Conservation (phyloP, 2,888 invertebrate genomes). For the Platerodrilus igneus region DNA sequence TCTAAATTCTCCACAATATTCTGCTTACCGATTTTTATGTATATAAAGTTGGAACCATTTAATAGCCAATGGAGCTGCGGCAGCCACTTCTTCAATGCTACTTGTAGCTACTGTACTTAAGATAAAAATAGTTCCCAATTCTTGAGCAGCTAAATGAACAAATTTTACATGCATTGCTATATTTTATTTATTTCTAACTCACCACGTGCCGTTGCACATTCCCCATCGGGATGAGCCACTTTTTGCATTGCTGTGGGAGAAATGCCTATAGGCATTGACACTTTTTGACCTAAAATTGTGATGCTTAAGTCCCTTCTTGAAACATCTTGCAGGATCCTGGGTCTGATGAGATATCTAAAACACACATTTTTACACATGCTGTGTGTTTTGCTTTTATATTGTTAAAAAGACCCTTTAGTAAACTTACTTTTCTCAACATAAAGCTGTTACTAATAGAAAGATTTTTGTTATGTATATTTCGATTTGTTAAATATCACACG, state of each 20-base stretch:
- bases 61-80: conserved; percentile 65
- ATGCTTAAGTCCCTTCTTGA: conserved; percentile 59
- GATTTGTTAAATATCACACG: too few species aligned
- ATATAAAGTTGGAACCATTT: conserved; percentile 94
- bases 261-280: conserved; percentile 73
- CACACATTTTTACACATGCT: too few species aligned
- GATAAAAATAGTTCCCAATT: conserved; percentile 69
- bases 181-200: conserved; percentile 18
- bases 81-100: conserved; percentile 82
- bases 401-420: too few species aligned
- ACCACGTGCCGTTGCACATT: conserved; percentile 78
- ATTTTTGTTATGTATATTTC: too few species aligned
- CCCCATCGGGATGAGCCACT: conserved; percentile 88
- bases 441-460: too few species aligned
- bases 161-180: too few species aligned
- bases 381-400: too few species aligned
- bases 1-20: too few species aligned
- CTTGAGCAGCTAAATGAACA: conserved; percentile 85
- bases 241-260: conserved; percentile 89
- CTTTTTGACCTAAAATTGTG: conserved; percentile 58
- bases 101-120: conserved; percentile 83
- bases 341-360: conserved; percentile 72
- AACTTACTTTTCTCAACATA: too few species aligned
- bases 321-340: conserved; percentile 72
- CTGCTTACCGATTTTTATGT: conserved; percentile 78